These are phyloP conservation scores for Acrobasis consociella DNA, from an alignment of 2,888 invertebrate species.

Conservation along the genomic window DNA sequence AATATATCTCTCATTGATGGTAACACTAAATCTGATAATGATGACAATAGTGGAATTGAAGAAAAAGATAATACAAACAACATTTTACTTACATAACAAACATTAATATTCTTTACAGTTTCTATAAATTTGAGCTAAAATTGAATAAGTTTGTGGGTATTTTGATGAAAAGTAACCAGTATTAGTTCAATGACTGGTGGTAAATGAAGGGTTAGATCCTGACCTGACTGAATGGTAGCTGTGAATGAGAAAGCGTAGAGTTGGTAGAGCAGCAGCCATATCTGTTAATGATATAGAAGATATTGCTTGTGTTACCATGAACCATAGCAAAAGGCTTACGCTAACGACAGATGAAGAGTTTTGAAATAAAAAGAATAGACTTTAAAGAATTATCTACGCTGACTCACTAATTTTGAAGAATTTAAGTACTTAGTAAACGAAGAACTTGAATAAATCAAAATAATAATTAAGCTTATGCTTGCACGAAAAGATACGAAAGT, in stretches of 20 bases:
- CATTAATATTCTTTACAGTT: neutral
- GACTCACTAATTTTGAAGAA: neutral
- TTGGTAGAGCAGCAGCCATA: conserved; percentile 22
- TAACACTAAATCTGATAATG: neutral
- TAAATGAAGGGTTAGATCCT: conserved; percentile 4
- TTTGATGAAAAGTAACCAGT: neutral
- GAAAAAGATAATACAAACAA: neutral
- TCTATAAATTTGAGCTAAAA: neutral
- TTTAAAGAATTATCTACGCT: neutral
- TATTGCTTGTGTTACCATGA: conserved; percentile 13
- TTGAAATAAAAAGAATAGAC: neutral
- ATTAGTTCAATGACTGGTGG: neutral
- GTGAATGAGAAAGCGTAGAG: conserved; percentile 21
- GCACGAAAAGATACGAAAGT: neutral
- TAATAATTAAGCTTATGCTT: neutral
- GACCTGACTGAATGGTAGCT: conserved; percentile 19
- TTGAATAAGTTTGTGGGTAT: neutral
- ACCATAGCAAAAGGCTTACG: neutral
- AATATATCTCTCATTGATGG: neutral
- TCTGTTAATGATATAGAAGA: conserved; percentile 23
- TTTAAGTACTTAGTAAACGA: neutral
- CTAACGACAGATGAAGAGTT: neutral
- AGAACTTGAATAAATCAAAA: neutral
- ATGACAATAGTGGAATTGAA: neutral
- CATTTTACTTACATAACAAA: neutral